Evolutionary conservation across 2,797 vertebrate genomes (phyloP).

Genomic region (Halcyon chelicuti): DNA sequence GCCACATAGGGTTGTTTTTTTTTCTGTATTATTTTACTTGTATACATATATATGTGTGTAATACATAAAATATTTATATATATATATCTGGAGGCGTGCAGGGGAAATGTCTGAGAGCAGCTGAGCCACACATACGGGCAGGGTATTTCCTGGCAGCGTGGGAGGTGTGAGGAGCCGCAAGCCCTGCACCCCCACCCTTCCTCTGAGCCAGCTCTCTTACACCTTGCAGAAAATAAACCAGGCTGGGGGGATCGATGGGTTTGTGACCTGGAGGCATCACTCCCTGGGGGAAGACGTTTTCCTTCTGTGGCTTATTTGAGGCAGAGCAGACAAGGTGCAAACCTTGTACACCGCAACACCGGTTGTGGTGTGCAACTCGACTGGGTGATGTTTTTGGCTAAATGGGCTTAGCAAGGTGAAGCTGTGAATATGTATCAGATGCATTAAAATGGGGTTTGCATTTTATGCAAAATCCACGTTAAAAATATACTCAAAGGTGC

Average conservation of each 20-base stretch:
- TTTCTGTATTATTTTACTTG: not conserved
- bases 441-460: not conserved
- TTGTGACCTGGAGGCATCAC: not conserved
- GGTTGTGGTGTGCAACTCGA: not conserved
- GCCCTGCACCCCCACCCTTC: not conserved
- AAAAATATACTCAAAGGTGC: not conserved
- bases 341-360: rapidly evolving
- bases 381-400: not conserved
- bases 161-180: slow-evolving; percentile 16
- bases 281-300: not conserved
- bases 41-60: not conserved
- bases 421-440: not conserved
- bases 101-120: slow-evolving; percentile 12
- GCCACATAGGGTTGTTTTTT: not conserved
- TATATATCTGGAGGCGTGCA: not conserved
- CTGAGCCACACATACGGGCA: not conserved
- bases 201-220: not conserved
- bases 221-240: not conserved
- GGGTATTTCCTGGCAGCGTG: not conserved
- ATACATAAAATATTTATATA: not conserved
- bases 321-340: rapidly evolving
- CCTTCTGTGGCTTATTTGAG: not conserved
- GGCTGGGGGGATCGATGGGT: not conserved
- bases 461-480: not conserved
- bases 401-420: not conserved